phyloP scores from a whole-genome alignment of 2,888 invertebrate species.

The Phyllotreta striolata region DNA sequence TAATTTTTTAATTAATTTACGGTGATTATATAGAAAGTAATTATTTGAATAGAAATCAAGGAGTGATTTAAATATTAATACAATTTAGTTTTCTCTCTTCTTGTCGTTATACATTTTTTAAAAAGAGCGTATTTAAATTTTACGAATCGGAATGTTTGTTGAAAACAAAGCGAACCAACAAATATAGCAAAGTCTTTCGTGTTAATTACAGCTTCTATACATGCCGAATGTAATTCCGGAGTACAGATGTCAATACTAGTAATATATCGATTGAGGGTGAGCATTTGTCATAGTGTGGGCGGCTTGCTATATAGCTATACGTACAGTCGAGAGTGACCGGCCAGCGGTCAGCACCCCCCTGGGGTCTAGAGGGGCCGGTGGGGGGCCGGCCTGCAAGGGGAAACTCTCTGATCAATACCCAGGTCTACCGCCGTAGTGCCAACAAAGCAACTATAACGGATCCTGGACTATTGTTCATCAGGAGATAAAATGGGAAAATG shows the following conservation, averaged over 20 bases:
- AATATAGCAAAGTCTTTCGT: not conserved
- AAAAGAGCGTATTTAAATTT: not conserved
- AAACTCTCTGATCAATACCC: slow-evolving; percentile 62
- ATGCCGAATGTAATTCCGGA: slow-evolving; percentile 53
- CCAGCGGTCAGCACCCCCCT: slow-evolving; percentile 55
- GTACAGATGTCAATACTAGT: slow-evolving; percentile 60
- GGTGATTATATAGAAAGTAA: too few relatives aligned
- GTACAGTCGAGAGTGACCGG: slow-evolving; percentile 56
- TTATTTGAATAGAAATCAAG: too few relatives aligned
- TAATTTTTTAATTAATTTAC: too few relatives aligned
- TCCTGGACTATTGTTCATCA: slow-evolving; percentile 63
- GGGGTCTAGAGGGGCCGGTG: slow-evolving; percentile 45
- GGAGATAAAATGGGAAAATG: slow-evolving; percentile 63
- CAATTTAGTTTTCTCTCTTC: too few relatives aligned
- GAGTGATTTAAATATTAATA: too few relatives aligned
- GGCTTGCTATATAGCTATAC: slow-evolving; percentile 44
- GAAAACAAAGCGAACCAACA: not conserved
- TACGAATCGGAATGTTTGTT: slow-evolving; percentile 1
- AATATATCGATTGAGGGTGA: slow-evolving; percentile 61
- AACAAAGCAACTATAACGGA: slow-evolving; percentile 64
- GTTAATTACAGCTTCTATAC: slow-evolving; percentile 38
- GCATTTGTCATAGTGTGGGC: slow-evolving; percentile 62
- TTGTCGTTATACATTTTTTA: too few relatives aligned
- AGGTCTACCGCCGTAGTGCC: slow-evolving; percentile 63
- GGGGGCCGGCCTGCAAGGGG: slow-evolving; percentile 55